phyloP scores from a whole-genome alignment of 2,888 invertebrate species.

The Lochmaea capreae region DNA sequence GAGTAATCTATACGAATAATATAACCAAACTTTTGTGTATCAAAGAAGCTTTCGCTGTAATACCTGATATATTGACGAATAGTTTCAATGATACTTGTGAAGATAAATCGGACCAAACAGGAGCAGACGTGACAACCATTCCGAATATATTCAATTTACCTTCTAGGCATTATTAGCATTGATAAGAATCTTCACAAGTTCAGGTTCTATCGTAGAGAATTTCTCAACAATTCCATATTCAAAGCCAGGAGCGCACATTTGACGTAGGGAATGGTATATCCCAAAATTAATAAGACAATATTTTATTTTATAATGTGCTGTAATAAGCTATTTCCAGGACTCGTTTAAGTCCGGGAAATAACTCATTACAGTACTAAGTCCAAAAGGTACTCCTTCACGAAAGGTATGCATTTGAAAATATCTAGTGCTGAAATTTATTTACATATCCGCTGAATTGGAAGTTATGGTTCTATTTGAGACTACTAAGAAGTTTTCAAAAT shows the following conservation, averaged over 20 bases:
- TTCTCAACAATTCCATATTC: constrained; percentile 18
- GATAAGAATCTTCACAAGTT: constrained; percentile 20
- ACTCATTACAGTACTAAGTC: too few species aligned
- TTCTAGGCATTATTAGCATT: constrained; percentile 15
- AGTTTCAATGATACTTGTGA: too few species aligned
- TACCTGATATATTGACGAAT: neutral
- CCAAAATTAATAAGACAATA: neutral
- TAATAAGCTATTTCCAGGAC: too few species aligned
- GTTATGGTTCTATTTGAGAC: constrained; percentile 3
- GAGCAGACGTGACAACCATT: constrained; percentile 9
- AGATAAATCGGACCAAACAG: constrained; percentile 10
- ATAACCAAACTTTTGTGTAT: too few species aligned
- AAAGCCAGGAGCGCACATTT: neutral
- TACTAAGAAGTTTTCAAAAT: constrained; percentile 1
- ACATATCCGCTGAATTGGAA: neutral
- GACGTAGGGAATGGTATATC: neutral
- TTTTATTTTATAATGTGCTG: too few species aligned
- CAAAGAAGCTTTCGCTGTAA: too few species aligned
- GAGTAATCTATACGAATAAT: too few species aligned
- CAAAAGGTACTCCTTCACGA: too few species aligned
- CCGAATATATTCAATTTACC: constrained; percentile 15
- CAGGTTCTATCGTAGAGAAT: constrained; percentile 5
- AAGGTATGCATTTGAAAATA: neutral
- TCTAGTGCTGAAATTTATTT: neutral
- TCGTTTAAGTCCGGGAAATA: too few species aligned